Conservation (phyloP, 2,113 vertebrate genomes). For the Lophochroa leadbeateri region DNA sequence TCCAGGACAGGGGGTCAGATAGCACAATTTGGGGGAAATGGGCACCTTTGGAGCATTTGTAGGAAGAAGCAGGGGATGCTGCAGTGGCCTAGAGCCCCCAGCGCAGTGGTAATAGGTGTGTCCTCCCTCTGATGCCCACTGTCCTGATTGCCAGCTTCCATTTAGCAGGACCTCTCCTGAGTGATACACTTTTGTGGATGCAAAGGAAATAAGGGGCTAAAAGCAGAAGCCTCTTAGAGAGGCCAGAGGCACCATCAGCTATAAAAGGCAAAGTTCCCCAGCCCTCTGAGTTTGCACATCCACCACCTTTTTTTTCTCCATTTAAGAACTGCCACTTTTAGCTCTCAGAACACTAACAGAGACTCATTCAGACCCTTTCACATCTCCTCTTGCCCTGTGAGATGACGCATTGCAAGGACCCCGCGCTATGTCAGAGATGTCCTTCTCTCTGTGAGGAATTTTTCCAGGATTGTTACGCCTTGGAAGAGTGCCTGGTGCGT, state of each 20-base stretch:
- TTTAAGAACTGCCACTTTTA: background rate
- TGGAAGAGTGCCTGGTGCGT: background rate
- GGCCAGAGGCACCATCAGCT: background rate
- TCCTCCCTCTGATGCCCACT: background rate
- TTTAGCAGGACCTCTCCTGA: background rate
- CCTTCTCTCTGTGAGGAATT: background rate
- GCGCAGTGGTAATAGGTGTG: no score
- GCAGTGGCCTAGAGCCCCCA: background rate
- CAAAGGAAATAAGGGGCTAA: background rate
- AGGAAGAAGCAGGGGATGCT: background rate
- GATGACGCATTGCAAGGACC: background rate
- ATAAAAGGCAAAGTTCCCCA: background rate
- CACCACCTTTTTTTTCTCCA: background rate
- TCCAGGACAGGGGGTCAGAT: background rate
- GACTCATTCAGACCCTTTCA: background rate
- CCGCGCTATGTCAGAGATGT: background rate
- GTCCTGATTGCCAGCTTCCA: background rate
- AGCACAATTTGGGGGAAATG: accelerated
- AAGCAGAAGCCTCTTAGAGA: background rate
- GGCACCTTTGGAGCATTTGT: no score
- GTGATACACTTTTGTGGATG: background rate
- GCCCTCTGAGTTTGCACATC: background rate
- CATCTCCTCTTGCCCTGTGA: background rate
- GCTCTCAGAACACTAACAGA: background rate
- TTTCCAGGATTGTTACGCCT: background rate